Conservation (phyloP, 2,888 invertebrate genomes). For the Molanna angustata region DNA sequence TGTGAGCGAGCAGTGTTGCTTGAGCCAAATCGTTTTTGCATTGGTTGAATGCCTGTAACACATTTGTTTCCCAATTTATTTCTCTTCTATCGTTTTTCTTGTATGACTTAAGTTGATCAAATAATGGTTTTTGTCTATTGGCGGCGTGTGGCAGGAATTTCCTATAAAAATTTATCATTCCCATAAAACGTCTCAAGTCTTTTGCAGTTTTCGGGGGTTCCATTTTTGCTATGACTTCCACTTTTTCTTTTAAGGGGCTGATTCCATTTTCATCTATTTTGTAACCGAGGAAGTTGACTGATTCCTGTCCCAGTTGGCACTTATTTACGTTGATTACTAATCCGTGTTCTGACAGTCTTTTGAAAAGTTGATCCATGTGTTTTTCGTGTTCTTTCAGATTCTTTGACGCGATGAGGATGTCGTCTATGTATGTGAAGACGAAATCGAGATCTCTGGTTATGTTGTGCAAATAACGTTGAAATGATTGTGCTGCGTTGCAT, state of each 20-base stretch:
- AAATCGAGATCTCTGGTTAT: conserved; percentile 21
- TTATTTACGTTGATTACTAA: conserved; percentile 34
- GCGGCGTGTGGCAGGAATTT: conserved; percentile 19
- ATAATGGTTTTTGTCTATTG: conserved; percentile 14
- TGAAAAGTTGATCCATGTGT: conserved; percentile 33
- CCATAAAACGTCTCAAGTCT: conserved; percentile 30
- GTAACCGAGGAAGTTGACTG: conserved; percentile 22
- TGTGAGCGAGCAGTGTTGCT: conserved; percentile 38
- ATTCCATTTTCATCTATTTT: conserved; percentile 8
- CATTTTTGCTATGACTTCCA: conserved; percentile 26
- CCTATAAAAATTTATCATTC: conserved; percentile 25
- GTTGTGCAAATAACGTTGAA: conserved; percentile 31
- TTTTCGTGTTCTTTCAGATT: conserved; percentile 30
- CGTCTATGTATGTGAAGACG: conserved; percentile 35
- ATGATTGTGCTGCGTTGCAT: conserved; percentile 24
- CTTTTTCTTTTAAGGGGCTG: conserved; percentile 23
- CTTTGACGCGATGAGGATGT: conserved; percentile 35
- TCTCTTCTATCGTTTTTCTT: conserved; percentile 33
- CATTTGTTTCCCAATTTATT: conserved; percentile 30
- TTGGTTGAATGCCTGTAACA: conserved; percentile 33
- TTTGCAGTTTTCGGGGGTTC: conserved; percentile 26
- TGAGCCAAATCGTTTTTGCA: conserved; percentile 36
- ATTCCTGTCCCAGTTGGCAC: conserved; percentile 24
- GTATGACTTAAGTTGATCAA: conserved; percentile 24
- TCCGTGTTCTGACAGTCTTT: conserved; percentile 33